phyloP scores from a whole-genome alignment of 2,113 vertebrate species.

The Sula dactylatra region DNA sequence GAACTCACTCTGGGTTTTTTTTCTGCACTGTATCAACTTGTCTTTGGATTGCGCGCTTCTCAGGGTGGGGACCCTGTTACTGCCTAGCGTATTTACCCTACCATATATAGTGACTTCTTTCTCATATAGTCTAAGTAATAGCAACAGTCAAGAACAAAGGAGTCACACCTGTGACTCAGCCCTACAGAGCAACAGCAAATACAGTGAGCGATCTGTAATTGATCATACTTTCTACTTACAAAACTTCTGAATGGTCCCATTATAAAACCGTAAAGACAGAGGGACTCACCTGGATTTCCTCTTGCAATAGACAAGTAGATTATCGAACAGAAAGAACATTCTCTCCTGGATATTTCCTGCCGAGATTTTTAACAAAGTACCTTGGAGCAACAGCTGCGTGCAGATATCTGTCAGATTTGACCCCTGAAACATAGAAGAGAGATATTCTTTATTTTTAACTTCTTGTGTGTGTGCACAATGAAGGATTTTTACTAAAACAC shows the following conservation, averaged over 20 bases:
- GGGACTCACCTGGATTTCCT: conserved; percentile 90
- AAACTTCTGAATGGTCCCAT: neutral
- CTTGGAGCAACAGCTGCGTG: conserved; percentile 92
- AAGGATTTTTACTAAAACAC: neutral
- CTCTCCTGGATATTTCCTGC: conserved; percentile 98
- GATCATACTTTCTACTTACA: neutral
- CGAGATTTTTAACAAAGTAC: conserved; percentile 95
- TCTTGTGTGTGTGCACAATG: neutral
- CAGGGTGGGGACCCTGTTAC: neutral
- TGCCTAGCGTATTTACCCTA: neutral
- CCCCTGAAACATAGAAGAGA: conserved; percentile 75
- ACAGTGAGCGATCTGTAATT: neutral
- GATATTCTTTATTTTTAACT: neutral
- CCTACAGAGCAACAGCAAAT: neutral
- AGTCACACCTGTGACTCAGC: neutral
- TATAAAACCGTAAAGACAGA: neutral
- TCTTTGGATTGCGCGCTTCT: neutral
- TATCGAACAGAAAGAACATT: conserved; percentile 98
- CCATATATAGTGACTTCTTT: neutral
- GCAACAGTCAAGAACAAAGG: neutral
- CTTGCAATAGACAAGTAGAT: conserved; percentile 97
- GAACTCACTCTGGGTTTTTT: neutral
- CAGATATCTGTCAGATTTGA: conserved; percentile 98
- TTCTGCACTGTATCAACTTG: neutral
- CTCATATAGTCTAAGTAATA: neutral